phyloP scores from a whole-genome alignment of 2,797 vertebrate genomes.

The Malacoctenus gilli region DNA sequence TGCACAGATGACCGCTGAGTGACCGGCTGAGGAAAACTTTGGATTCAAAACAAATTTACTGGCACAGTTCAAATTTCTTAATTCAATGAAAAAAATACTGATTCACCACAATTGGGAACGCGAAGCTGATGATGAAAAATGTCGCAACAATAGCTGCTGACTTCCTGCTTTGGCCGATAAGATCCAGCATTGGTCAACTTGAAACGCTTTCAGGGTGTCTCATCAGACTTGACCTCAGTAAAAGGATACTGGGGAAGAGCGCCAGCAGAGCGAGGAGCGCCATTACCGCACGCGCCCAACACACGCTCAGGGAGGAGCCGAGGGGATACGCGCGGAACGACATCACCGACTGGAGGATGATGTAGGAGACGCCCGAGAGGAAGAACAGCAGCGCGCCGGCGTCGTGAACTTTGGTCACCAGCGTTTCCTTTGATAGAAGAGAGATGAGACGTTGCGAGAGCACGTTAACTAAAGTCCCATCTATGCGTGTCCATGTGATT shows the following conservation, averaged over 20 bases:
- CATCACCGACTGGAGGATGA: constrained; percentile 83
- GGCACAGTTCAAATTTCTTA: no score
- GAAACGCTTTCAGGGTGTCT: no score
- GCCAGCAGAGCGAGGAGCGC: constrained; percentile 78
- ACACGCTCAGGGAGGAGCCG: constrained; percentile 76
- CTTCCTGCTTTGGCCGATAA: constrained; percentile 1
- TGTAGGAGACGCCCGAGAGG: constrained; percentile 82
- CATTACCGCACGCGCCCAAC: constrained; percentile 74
- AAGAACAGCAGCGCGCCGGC: constrained; percentile 90
- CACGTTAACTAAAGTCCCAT: no score
- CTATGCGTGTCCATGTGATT: no score
- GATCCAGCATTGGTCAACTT: no score
- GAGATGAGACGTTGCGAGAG: not conserved
- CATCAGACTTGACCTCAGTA: not conserved
- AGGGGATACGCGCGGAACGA: constrained; percentile 80
- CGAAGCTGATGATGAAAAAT: not conserved
- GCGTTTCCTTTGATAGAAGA: constrained; percentile 82
- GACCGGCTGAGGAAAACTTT: constrained; percentile 46
- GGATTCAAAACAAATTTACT: no score
- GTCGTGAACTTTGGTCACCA: constrained; percentile 82
- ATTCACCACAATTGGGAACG: no score
- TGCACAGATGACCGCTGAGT: constrained; percentile 84
- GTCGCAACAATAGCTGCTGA: not conserved
- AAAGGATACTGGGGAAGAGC: constrained; percentile 94
- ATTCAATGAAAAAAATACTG: no score